These are phyloP conservation scores for Plebejus anna DNA, from an alignment of 2,888 invertebrate species.

Conservation along the genomic window DNA sequence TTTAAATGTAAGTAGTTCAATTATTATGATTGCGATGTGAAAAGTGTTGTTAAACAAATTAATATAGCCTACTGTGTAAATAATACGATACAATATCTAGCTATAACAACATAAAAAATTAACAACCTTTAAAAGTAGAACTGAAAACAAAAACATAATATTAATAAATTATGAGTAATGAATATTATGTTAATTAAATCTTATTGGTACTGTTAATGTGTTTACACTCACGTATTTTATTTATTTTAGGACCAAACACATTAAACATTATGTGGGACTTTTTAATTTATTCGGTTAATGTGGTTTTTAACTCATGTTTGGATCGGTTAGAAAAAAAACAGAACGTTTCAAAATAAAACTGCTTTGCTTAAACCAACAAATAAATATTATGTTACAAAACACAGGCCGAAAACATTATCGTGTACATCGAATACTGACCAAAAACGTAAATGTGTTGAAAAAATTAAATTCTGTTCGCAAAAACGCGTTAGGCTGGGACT, in stretches of 20 bases:
- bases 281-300: slow-evolving; percentile 5
- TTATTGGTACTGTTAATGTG: not conserved
- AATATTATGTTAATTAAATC: not conserved
- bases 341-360: not conserved
- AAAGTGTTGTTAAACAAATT: not conserved
- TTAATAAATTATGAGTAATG: slow-evolving; percentile 3
- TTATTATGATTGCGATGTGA: not conserved
- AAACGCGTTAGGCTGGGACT: not conserved
- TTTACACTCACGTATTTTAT: not conserved
- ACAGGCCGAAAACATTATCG: not conserved
- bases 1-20: not conserved
- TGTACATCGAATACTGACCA: not conserved
- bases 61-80: not conserved
- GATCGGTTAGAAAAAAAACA: not conserved
- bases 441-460: not conserved
- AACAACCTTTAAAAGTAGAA: slow-evolving; percentile 23
- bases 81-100: not conserved
- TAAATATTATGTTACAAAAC: not conserved
- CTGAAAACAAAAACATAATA: slow-evolving; percentile 22
- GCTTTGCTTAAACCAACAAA: not conserved
- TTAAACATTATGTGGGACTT: not conserved
- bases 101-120: not conserved
- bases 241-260: not conserved
- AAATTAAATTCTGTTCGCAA: not conserved
- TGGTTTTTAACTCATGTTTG: not conserved